Conservation (phyloP, 2,113 vertebrate genomes). For the Esox niger region DNA sequence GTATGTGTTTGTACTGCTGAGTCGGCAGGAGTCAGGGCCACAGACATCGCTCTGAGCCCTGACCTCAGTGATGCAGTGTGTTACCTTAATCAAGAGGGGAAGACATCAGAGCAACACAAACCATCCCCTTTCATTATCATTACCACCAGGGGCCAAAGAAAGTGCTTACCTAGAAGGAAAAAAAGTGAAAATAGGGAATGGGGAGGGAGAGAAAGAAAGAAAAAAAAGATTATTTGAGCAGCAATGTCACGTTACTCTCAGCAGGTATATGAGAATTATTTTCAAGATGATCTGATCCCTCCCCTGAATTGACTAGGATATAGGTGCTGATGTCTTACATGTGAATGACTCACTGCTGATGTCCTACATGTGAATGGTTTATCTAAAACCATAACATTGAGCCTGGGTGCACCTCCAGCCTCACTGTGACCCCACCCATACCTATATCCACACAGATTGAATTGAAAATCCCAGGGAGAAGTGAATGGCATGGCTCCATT, state of each 20-base stretch:
- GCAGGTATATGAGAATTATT: constrained; percentile 31
- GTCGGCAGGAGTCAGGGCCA: constrained; percentile 32
- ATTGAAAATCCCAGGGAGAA: too few relatives aligned
- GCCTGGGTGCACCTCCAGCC: neutral
- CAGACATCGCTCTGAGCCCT: constrained; percentile 40
- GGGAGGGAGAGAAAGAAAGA: constrained; percentile 18
- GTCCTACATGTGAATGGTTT: too few relatives aligned
- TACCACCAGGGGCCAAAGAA: constrained; percentile 44
- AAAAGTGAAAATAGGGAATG: neutral
- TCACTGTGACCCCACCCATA: neutral
- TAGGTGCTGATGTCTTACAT: neutral
- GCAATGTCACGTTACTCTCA: constrained; percentile 38
- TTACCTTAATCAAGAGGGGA: constrained; percentile 66
- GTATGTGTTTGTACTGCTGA: constrained; percentile 51
- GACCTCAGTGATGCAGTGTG: constrained; percentile 46
- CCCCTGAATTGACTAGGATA: too few relatives aligned
- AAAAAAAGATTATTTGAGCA: constrained; percentile 43
- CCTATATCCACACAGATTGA: neutral
- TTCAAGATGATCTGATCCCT: constrained; percentile 21
- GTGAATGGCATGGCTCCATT: too few relatives aligned
- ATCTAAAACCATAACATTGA: neutral
- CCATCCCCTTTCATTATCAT: constrained; percentile 43
- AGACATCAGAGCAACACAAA: constrained; percentile 52
- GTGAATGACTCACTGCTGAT: neutral
- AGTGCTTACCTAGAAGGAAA: constrained; percentile 70